Base-by-base conservation (phyloP, 2,888 invertebrate species). In the Capitulum mitella region DNA sequence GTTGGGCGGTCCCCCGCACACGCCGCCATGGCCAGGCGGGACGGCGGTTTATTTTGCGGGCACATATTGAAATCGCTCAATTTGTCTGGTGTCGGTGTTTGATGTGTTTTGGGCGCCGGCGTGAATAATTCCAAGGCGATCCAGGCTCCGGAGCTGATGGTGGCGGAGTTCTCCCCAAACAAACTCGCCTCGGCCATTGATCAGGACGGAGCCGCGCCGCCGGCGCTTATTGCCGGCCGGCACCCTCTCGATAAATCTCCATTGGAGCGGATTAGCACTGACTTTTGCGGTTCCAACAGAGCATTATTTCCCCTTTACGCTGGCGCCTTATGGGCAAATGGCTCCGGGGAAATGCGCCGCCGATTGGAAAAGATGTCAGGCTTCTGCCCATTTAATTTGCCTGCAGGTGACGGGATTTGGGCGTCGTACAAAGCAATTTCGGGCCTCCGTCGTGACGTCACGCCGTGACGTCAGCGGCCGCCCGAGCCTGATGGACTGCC, bases 11-110 rank as follows among this genome's bases (percentile, higher is more conserved):
- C n/a, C n/a, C n/a, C n/a, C n/a, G n/a, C n/a, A n/a, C n/a, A n/a
- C n/a, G n/a, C n/a, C n/a, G n/a, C n/a, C n/a, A n/a, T n/a, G n/a
- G n/a, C n/a, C n/a, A n/a, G n/a, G n/a, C n/a, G 29, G 2, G 16
- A 51, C n/a, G 58, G 29, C 10, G 64, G 19, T 29, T 3, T 64
- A 22, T 64, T 64, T 19, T 16, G 64, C 64, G 34, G 64, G 64
- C 64, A 10, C 32, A 34, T 64, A 64, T 64, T 64, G 64, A 64
- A 64, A 64, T 64, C 29, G 64, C 61, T 61, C 61, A 16, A 61
- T 70, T 40, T 70, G 70, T 70, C 70, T 26, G 26, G 14, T 34
- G 61, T 34, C 34, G 1, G 32, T 19, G 32, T 29, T 34, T 12
- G 61, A 34, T 61, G 61, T 8, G 29, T 61, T 61, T 32, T 61